Evolutionary conservation across 1,140 invertebrate genomes (phyloP).

Genomic region (Drosophila tsacasi): DNA sequence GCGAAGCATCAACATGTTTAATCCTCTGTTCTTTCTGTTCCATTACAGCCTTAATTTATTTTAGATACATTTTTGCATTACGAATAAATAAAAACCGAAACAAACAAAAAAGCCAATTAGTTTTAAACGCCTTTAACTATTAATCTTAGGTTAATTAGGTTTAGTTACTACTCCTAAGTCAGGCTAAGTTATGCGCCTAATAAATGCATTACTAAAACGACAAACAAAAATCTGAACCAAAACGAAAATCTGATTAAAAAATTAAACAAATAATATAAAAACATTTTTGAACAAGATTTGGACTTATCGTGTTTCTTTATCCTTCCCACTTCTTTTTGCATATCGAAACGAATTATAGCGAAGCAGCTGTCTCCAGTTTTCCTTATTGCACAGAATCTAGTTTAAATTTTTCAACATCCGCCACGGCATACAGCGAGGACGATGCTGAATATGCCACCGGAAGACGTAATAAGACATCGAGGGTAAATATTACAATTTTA

Average conservation of each 20-base stretch:
- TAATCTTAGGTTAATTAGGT: slow-evolving; percentile 63
- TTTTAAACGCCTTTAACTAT: slow-evolving; percentile 42
- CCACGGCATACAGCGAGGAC: slow-evolving; percentile 86
- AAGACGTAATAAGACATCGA: slow-evolving; percentile 86
- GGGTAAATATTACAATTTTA: slow-evolving; percentile 86
- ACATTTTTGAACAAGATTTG: slow-evolving; percentile 76
- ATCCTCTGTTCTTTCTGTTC: slow-evolving; percentile 47
- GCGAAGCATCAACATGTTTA: slow-evolving; percentile 21
- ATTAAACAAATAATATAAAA: slow-evolving; percentile 42
- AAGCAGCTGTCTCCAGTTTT: slow-evolving; percentile 85
- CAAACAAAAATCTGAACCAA: slow-evolving; percentile 31
- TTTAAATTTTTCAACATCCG: slow-evolving; percentile 85
- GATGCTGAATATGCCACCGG: slow-evolving; percentile 86
- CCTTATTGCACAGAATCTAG: slow-evolving; percentile 85
- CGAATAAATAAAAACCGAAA: slow-evolving; percentile 38
- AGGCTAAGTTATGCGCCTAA: slow-evolving; percentile 73
- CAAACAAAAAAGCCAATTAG: slow-evolving; percentile 14
- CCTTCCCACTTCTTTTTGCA: slow-evolving; percentile 83
- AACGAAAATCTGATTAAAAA: slow-evolving; percentile 34
- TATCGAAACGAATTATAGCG: slow-evolving; percentile 81
- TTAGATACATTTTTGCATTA: slow-evolving; percentile 28
- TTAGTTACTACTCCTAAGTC: slow-evolving; percentile 59
- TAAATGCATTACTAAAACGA: slow-evolving; percentile 79
- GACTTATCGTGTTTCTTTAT: slow-evolving; percentile 82
- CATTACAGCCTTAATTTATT: slow-evolving; percentile 56